Evolutionary conservation across 2,797 vertebrate genomes (phyloP).

Genomic region (Tapera naevia): DNA sequence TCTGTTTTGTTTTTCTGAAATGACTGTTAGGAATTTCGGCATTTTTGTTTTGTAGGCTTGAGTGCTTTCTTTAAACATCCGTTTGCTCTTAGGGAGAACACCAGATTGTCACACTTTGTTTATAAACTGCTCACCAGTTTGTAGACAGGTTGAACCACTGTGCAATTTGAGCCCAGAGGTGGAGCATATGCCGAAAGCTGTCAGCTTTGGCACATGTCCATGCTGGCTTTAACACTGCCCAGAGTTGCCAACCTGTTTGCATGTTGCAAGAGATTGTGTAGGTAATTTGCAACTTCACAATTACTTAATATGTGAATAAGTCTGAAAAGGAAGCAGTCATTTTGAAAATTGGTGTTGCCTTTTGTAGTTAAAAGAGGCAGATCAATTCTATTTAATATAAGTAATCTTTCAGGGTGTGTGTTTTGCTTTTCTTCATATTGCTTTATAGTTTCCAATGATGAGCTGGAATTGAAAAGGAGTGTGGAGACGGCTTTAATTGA

Average conservation of each 20-base stretch:
- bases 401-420: constrained; percentile 27
- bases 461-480: neutral
- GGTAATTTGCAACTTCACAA: constrained; percentile 57
- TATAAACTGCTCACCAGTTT: constrained; percentile 15
- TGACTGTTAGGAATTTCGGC: neutral
- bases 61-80: neutral
- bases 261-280: constrained; percentile 33
- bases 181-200: neutral
- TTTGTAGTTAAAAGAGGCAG: constrained; percentile 20
- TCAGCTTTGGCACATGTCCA: constrained; percentile 6
- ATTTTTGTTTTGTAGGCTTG: neutral
- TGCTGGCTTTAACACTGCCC: constrained; percentile 24
- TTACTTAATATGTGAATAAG: constrained; percentile 53
- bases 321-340: constrained; percentile 48
- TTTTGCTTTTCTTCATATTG: constrained; percentile 16
- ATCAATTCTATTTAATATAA: constrained; percentile 31
- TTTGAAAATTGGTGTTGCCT: constrained; percentile 25
- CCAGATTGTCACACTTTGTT: neutral
- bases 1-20: neutral
- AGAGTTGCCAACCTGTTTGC: constrained; percentile 20
- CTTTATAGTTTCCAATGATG: neutral
- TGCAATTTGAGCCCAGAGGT: constrained; percentile 39
- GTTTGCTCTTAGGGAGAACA: neutral
- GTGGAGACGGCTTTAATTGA: neutral
- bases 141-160: constrained; percentile 27